These are phyloP conservation scores for Hydropsyche betteni DNA, from an alignment of 2,888 invertebrate genomes.

Conservation along the genomic window DNA sequence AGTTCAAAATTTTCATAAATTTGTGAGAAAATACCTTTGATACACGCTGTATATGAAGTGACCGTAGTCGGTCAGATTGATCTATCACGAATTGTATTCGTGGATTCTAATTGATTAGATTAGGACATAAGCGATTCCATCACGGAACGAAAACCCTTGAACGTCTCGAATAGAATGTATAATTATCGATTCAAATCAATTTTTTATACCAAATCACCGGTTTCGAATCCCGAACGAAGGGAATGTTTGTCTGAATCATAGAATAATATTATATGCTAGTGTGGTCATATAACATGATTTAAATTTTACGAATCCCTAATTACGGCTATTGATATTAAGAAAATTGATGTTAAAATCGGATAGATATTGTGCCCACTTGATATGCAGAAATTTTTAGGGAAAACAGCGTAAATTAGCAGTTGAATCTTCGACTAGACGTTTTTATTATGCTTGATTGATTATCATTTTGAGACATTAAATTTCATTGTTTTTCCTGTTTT, in stretches of 20 bases:
- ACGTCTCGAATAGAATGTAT: slow-evolving; percentile 36
- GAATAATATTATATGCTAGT: background rate
- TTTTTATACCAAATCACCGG: slow-evolving; percentile 26
- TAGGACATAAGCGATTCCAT: slow-evolving; percentile 34
- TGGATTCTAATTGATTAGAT: slow-evolving; percentile 40
- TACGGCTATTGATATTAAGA: no score
- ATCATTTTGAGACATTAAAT: no score
- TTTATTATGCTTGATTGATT: no score
- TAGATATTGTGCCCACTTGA: no score
- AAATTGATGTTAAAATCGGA: no score
- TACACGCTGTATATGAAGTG: background rate
- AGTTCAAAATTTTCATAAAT: no score
- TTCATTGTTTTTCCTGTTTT: no score
- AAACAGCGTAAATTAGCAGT: no score
- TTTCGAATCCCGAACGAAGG: slow-evolving; percentile 3
- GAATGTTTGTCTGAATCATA: slow-evolving; percentile 14
- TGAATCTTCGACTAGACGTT: no score
- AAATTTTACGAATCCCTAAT: no score
- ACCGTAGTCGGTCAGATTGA: slow-evolving; percentile 14
- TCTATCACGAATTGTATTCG: slow-evolving; percentile 33
- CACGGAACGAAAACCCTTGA: slow-evolving; percentile 22
- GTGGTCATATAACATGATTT: no score
- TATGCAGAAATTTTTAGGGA: no score
- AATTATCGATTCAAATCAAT: slow-evolving; percentile 38
- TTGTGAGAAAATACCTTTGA: background rate